Base-by-base conservation (phyloP, 2,797 vertebrate genomes). In the Zalophus californianus region DNA sequence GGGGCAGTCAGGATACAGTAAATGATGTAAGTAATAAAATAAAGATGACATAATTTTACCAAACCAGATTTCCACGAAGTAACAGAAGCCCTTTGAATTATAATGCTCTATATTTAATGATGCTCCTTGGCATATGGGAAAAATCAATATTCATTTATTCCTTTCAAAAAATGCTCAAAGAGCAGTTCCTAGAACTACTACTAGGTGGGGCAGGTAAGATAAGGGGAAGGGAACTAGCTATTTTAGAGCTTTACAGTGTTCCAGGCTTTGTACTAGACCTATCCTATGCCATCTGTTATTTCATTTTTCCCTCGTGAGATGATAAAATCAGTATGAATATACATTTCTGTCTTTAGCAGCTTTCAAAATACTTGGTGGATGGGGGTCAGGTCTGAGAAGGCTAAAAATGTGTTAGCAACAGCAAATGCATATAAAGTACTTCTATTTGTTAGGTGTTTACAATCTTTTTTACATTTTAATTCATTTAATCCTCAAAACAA, bases 81-180 rank as follows among this genome's bases (percentile, higher is more conserved):
- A 87, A 78, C 14, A 86, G n/a, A 44, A 90, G 73, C 52, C 66
- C 48, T 86, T 90, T 92, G 48, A 90, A 90, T 86, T 82, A 86
- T 60, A 77, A 93, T 90, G 38, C 1, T 80, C 29, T 80, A 35
- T 56, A 52, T 44, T 94, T 95, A 94, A 58, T 79, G 58, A 12
- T 70, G 21, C n/a, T 83, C 56, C 62, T 48, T 95, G 64, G 56
- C 23, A 80, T 75, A 62, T 15, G 82, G 18, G 25, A 92, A 82
- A 96, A 93, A 94, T 91, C 80, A 91, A 60, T 86, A 84, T 92
- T 86, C 38, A 96, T 90, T 75, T 87, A 96, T 85, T 72, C 5
- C 35, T 35, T 92, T 95, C 64, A 77, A 93, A 95, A 86, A 87
- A 78, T 82, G 27, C 52, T 85, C 35, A 84, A 80, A 84, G 50